Conservation (phyloP, 2,113 vertebrate genomes). For the Elanoides forficatus region DNA sequence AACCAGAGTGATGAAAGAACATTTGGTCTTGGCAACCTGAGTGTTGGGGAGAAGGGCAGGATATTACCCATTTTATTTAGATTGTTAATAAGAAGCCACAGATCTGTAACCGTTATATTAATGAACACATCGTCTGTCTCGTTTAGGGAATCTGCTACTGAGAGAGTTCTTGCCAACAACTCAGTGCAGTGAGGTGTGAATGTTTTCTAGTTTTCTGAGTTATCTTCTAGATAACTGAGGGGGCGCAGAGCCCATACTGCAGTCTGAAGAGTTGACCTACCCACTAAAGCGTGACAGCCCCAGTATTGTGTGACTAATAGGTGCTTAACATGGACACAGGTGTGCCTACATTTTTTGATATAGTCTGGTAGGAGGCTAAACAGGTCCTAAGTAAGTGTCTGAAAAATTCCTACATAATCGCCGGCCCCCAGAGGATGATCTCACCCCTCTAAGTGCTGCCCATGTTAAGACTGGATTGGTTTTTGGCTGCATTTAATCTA, state of each 20-base stretch:
- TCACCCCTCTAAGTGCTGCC: background rate
- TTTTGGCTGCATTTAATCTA: background rate
- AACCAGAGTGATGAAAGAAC: background rate
- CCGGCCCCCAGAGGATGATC: background rate
- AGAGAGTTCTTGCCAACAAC: background rate
- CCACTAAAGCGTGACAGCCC: background rate
- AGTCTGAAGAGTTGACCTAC: background rate
- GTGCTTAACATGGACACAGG: background rate
- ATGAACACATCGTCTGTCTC: background rate
- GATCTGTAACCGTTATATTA: background rate
- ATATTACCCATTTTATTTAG: background rate
- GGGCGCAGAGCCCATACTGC: background rate
- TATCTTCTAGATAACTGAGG: background rate
- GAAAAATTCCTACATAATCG: background rate
- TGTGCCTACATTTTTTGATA: background rate
- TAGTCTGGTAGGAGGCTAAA: background rate
- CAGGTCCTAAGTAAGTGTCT: background rate
- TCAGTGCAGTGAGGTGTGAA: background rate
- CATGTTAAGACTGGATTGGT: background rate
- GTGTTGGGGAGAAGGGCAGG: background rate
- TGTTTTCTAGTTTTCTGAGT: background rate
- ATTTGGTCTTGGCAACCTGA: background rate
- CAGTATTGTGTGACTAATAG: background rate
- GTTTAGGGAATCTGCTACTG: background rate
- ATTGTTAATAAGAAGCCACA: background rate